Conservation (phyloP, 1,140 invertebrate genomes). For the Hylaeus anthracinus region DNA sequence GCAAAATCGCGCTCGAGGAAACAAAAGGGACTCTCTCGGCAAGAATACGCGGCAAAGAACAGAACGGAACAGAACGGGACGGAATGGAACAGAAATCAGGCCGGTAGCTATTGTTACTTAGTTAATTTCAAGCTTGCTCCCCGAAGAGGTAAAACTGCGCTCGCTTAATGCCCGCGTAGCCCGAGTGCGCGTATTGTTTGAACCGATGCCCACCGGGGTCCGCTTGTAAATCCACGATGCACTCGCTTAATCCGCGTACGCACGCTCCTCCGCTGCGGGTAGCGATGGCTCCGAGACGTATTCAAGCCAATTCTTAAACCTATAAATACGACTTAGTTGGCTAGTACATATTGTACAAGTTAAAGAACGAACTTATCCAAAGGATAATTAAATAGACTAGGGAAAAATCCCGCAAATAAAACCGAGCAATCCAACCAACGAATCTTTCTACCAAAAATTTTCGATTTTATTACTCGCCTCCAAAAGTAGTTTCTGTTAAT, state of each 20-base stretch:
- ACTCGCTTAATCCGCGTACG: constrained; percentile 50
- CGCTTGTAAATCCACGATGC: constrained; percentile 60
- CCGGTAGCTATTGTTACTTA: constrained; percentile 52
- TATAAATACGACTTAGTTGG: too few species aligned
- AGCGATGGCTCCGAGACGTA: too few species aligned
- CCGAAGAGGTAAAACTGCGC: constrained; percentile 56
- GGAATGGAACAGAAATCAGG: constrained; percentile 20
- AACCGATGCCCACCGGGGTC: constrained; percentile 55
- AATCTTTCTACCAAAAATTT: too few species aligned
- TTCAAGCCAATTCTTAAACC: too few species aligned
- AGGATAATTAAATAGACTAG: too few species aligned
- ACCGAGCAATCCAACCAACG: too few species aligned
- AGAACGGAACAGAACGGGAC: neutral
- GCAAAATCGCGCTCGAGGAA: constrained; percentile 18
- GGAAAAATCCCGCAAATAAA: too few species aligned
- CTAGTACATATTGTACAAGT: too few species aligned
- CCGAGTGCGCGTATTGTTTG: constrained; percentile 55
- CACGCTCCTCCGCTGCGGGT: neutral
- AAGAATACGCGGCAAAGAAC: constrained; percentile 7
- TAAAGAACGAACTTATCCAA: too few species aligned
- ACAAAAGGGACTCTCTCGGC: constrained; percentile 3
- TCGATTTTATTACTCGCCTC: too few species aligned
- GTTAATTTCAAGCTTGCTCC: constrained; percentile 55
- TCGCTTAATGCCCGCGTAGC: constrained; percentile 60
- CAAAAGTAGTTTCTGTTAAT: too few species aligned